Base-by-base conservation (phyloP, 2,888 invertebrate species). In the Mimachlamys varia region DNA sequence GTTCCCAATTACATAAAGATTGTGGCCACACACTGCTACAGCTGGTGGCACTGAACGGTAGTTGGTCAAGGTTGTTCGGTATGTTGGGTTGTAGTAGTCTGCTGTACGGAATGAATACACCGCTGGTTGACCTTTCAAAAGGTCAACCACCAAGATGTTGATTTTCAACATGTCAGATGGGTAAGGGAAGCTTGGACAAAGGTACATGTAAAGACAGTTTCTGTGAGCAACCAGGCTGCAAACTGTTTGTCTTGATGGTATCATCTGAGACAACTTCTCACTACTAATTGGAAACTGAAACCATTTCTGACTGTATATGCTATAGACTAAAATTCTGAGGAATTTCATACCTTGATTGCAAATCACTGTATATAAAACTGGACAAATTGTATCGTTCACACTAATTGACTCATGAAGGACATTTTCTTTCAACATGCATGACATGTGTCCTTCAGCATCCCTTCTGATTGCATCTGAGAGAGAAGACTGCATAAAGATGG, bases 161-260 rank as follows among this genome's bases (percentile, higher is more conserved):
- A 96, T 95, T 89, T 95, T 95, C 90, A 95, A 93, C 95, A 96
- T 95, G 90, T 96, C 96, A 15, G 96, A 95, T 0, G 96, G 96
- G 90, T 96, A 96, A 3, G 96, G 96, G 90, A 96, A 95, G 55
- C 95, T 95, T 44, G 95, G 95, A 91, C 96, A 96, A 44, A 96
- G 91, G 88, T 96, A 96, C 95, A 96, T 94, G 92, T 95, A 96
- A 53, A 96, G 92, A 49, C 94, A 92, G n/a, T 95, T 94, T 88
- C 96, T 94, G 90, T 95, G 93, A 12, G 95, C 92, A 33, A 95
- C 94, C 92, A 96, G 93, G 88, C 94, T 95, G 53, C 95, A 95
- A 5, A 96, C 94, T 37, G 95, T 95, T 90, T 96, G 95, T 87
- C 96, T 92, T 38, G 95, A 92, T 44, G 96, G 96, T n/a, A 96